Evolutionary conservation across 2,113 vertebrate species (phyloP), one percentile per base, ranked within the genome.

Genomic region (Anas platyrhynchos): DNA sequence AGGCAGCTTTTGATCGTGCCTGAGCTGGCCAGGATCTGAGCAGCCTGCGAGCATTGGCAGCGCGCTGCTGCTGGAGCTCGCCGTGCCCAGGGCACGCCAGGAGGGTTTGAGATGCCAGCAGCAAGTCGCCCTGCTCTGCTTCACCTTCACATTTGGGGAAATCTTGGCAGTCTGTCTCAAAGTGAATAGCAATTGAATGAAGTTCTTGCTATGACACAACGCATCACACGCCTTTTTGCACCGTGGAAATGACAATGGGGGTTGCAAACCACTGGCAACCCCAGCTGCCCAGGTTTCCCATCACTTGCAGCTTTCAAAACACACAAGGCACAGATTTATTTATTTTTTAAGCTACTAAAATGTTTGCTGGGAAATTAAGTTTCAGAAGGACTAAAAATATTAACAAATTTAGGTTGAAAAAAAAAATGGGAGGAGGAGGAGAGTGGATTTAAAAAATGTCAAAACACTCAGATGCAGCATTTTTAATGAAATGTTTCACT

Each of bases 401-500:
- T 91, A 96, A 76, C 77, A 89, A 95, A 91, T 96, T 92, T 92
- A 86, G 48, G 89, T 29, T 82, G 89, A n/a, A n/a, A 68, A 94
- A 93, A 86, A 68, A 94, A 93, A 86, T 13, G 69, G 76, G 73
- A 73, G 71, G 86, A 91, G 85, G 75, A 92, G 61, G 79, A 94
- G 90, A 84, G 44, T 4, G 2, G 74, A 89, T 91, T 74, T 81
- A 67, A 97, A 94, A 93, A 96, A 97, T 95, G 96, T 97, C 95
- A 97, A 97, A 97, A 97, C 95, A 97, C 89, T 96, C 94, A 91
- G 89, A 93, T 85, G 89, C 48, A 92, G 77, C 93, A 82, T 94
- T 94, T 96, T 95, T 95, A 97, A 96, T 96, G 96, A 95, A 97
- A 95, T 86, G 95, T 97, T 97, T 97, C 81, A 84, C 95, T 97